These are phyloP conservation scores for Agrochola lota DNA, from an alignment of 2,888 invertebrate genomes.

Conservation along the genomic window DNA sequence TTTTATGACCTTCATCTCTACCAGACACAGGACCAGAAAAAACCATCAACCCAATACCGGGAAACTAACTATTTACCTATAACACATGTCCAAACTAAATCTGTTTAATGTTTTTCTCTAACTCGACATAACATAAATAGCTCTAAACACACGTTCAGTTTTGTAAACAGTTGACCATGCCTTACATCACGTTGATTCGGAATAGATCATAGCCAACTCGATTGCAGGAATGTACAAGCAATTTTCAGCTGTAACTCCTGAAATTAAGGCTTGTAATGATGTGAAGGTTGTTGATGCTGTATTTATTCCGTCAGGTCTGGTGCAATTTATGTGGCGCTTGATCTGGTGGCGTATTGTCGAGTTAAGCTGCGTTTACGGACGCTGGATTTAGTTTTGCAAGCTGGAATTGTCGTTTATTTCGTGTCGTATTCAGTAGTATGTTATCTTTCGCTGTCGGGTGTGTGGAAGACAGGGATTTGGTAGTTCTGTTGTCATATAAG, in stretches of 20 bases:
- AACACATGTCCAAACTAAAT: constrained; percentile 21
- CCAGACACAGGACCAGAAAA: constrained; percentile 19
- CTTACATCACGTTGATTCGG: constrained; percentile 40
- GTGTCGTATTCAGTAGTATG: constrained; percentile 7
- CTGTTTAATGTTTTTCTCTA: constrained; percentile 53
- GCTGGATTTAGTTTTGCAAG: constrained; percentile 1
- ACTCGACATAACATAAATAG: constrained; percentile 53
- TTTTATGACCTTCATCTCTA: constrained; percentile 2
- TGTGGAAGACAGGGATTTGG: neutral
- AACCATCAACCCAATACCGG: neutral
- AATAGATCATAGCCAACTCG: constrained; percentile 55
- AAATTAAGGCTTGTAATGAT: neutral
- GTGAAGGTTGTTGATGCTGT: constrained; percentile 12
- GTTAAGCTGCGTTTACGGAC: constrained; percentile 34
- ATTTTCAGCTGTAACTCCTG: constrained; percentile 24
- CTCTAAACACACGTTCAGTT: constrained; percentile 43
- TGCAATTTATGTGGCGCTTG: constrained; percentile 40
- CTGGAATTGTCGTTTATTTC: constrained; percentile 26
- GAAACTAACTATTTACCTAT: constrained; percentile 23
- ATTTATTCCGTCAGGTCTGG: constrained; percentile 31
- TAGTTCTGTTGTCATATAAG: too few relatives aligned
- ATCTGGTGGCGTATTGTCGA: constrained; percentile 50
- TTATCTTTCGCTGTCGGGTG: too few relatives aligned
- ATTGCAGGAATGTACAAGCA: neutral
- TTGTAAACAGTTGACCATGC: constrained; percentile 50